Evolutionary conservation across 2,113 vertebrate species (phyloP).

Genomic region (Malurus cyaneus): DNA sequence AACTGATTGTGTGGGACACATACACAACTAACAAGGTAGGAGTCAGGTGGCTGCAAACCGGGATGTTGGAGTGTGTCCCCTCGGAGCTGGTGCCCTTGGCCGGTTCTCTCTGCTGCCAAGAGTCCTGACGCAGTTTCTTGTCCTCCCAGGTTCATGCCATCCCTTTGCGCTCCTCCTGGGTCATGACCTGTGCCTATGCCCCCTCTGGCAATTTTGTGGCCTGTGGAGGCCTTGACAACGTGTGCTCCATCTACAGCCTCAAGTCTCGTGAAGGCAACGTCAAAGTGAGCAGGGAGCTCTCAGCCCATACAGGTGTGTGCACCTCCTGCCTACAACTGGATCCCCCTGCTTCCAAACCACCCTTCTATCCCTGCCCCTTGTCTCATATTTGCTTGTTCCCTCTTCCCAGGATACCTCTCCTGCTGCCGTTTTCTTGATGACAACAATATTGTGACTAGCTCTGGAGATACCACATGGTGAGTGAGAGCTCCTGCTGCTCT

Average conservation of each 20-base stretch:
- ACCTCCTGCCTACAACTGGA: not conserved
- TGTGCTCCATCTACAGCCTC: constrained; percentile 98
- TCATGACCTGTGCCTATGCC: constrained; percentile 98
- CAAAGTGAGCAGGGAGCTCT: constrained; percentile 95
- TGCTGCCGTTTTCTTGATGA: constrained; percentile 97
- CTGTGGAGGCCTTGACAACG: constrained; percentile 96
- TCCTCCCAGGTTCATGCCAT: constrained; percentile 89
- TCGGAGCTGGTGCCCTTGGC: not conserved
- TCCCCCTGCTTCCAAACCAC: not conserved
- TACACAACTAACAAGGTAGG: constrained; percentile 95
- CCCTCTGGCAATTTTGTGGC: constrained; percentile 96
- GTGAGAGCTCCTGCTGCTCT: not conserved
- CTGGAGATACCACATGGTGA: constrained; percentile 97
- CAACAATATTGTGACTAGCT: constrained; percentile 95
- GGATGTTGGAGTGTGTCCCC: not conserved
- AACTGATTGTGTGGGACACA: constrained; percentile 97
- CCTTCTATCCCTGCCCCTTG: not conserved
- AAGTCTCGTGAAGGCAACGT: constrained; percentile 93
- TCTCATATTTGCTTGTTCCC: not conserved
- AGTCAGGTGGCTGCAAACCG: fast-evolving
- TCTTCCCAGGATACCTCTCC: constrained; percentile 89
- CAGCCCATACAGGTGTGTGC: constrained; percentile 87
- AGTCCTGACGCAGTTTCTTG: fast-evolving
- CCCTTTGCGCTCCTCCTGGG: constrained; percentile 96
- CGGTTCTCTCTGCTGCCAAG: not conserved